A percentile compares a stretch with the other conserved stretches of the same genome.
Evolutionary conservation across 2,888 invertebrate species (phyloP).

Genomic region (Imbricaverruca yamaguchii): DNA sequence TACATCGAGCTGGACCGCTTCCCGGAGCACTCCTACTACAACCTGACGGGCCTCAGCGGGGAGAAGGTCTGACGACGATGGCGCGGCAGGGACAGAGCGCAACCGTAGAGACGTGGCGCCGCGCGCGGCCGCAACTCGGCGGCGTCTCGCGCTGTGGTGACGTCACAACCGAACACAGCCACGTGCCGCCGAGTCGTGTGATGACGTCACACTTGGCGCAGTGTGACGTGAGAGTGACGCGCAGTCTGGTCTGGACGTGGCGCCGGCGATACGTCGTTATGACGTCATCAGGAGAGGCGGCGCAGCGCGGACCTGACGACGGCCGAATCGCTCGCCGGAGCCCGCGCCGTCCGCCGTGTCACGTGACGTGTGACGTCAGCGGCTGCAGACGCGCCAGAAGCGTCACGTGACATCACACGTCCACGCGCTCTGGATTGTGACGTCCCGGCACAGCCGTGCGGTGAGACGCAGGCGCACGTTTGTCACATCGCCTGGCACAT

Average conservation of each 20-base stretch:
- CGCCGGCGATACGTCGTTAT: not conserved
- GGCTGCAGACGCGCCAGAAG: not conserved
- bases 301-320: too few relatives aligned
- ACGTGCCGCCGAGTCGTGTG: not conserved
- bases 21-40: conserved; percentile 77
- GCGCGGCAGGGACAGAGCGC: too few relatives aligned
- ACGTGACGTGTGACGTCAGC: not conserved
- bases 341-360: too few relatives aligned
- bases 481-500: too few relatives aligned
- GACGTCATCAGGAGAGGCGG: not conserved
- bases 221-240: not conserved
- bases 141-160: too few relatives aligned
- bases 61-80: not conserved
- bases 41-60: conserved; percentile 31
- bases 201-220: not conserved
- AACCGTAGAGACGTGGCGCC: too few relatives aligned
- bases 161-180: not conserved
- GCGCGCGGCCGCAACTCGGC: too few relatives aligned
- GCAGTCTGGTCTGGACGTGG: not conserved
- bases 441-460: too few relatives aligned
- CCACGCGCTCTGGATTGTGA: too few relatives aligned
- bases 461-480: too few relatives aligned
- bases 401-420: too few relatives aligned
- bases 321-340: too few relatives aligned
- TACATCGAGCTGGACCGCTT: conserved; percentile 87